Base-by-base conservation (phyloP, 2,888 invertebrate species). In the Dichetophora obliterata region DNA sequence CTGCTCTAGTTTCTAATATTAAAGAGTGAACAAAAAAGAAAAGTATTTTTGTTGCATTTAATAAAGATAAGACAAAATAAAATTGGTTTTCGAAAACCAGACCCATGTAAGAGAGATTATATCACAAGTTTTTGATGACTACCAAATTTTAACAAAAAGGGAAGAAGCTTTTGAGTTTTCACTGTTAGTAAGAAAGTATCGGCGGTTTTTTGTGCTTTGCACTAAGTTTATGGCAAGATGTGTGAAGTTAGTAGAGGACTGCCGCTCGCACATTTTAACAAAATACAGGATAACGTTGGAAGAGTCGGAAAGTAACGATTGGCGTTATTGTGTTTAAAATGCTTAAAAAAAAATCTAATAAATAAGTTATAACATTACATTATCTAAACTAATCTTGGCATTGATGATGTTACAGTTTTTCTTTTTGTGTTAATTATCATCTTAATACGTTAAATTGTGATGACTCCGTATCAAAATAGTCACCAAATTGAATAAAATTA, bases 371-470 rank as follows among this genome's bases (percentile, higher is more conserved):
- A 37, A 50, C 8, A 61, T 24, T 11, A 72, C 24, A 61, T 43
- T 61, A 72, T 69, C 54, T 63, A 70, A 24, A 59, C 70, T 75
- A 75, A 63, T 75, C 50, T 75, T 75, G 75, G 75, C 75, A 71
- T 61, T 61, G 70, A 75, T 65, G 70, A 75, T 68, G 63, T 27
- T 63, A 8, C 24, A 31, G 31, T 34, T 74, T 74, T 52, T 11
- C n/a, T 34, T 74, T 74, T 52, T 11, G n/a, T 52, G n/a, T 65
- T 52, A 52, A 65, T 54, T n/a, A 14, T 48, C 24, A 24, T 63
- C 31, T 71, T 22, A 57, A 24, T 59, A 24, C 57, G 24, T 24
- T 24, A 11, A 22, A 61, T 52, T 27, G n/a, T 27, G 16, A 24
- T 69, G 16, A 54, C 19, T 34, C n/a, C n/a, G n/a, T n/a, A n/a